Evolutionary conservation across 2,797 vertebrate species (phyloP), one percentile per base, ranked within the genome.

Genomic region (Nyctalus aviator): DNA sequence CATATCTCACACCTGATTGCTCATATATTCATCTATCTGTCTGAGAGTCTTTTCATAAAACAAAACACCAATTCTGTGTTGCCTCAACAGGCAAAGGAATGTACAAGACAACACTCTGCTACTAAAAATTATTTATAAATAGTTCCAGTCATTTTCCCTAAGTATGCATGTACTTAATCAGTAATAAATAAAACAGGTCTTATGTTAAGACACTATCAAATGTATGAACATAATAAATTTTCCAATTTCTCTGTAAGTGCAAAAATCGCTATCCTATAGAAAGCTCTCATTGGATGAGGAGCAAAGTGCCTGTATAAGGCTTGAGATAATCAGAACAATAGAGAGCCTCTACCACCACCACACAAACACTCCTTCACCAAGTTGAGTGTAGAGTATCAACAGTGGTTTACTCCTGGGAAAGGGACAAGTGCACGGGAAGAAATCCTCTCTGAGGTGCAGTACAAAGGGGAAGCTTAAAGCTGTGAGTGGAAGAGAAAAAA

Each of bases 71-170:
- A 69, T 62, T 66, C 68, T 50, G 14, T 85, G 27, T 30, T 90
- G 23, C 69, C 32, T 66, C 62, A 88, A 85, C 44, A 88, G 21
- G 35, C 57, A 92, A 78, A 91, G n/a, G 44, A 82, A 85, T 55
- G 69, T 15, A 62, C 3, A 84, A 23, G 37, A 10, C 8, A 78
- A 85, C 17, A 64, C 27, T 57, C 8, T 46, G 41, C 8, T 85
- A 76, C 71, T 57, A 32, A 87, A 94, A 96, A 88, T 87, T 73
- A 77, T 93, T 71, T 82, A 55, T 6, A 71, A 59, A 77, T 73
- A 62, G 10, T 77, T 84, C 18, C 35, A 93, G 15, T 77, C 53
- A 90, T 59, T 79, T 82, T n/a, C 35, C 37, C 27, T 35, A 64
- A 91, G 18, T 50, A 21, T 88, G 18, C 62, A 23, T 71, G 23